phyloP scores from a whole-genome alignment of 2,113 vertebrate species.

The Cryptotis parvus region DNA sequence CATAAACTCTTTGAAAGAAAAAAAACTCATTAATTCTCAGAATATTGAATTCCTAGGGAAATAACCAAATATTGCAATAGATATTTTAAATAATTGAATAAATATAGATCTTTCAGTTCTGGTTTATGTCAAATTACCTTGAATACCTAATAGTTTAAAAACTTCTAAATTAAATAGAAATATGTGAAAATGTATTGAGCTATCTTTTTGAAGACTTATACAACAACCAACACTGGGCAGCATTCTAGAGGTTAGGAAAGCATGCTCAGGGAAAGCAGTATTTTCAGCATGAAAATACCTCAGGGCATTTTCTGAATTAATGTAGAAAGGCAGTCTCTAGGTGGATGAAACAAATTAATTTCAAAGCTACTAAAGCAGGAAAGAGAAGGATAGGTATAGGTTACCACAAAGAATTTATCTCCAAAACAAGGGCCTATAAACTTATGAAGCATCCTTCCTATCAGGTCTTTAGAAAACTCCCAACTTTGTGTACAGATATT shows the following conservation, averaged over 20 bases:
- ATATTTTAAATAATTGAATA: slow-evolving; percentile 20
- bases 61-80: neutral
- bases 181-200: neutral
- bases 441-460: neutral
- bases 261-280: neutral
- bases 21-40: neutral
- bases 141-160: neutral
- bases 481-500: neutral
- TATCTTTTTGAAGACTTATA: neutral
- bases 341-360: neutral
- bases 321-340: neutral
- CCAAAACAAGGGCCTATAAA: neutral
- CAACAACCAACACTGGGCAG: neutral
- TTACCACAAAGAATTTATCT: neutral
- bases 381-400: neutral
- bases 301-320: neutral
- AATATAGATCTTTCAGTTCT: neutral
- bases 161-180: neutral
- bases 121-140: neutral
- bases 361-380: neutral
- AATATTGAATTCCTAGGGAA: neutral
- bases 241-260: neutral
- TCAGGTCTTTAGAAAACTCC: neutral
- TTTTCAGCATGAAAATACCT: neutral
- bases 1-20: neutral